phyloP scores from a whole-genome alignment of 2,113 vertebrate genomes.

The Agapornis roseicollis region DNA sequence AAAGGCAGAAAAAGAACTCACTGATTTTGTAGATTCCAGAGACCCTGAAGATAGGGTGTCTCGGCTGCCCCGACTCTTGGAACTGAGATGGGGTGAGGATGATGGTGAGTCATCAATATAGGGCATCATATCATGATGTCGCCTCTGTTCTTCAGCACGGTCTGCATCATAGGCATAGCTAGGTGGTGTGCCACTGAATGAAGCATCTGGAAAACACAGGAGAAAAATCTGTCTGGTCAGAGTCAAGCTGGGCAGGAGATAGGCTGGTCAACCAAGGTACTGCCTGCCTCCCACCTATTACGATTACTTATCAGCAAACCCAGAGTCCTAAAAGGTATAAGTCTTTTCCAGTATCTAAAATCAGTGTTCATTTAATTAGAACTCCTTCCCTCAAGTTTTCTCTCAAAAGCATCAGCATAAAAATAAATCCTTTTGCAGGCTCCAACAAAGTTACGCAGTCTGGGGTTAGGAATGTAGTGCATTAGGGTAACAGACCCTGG shows the following conservation, averaged over 20 bases:
- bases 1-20: slow-evolving; percentile 57
- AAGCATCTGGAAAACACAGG: slow-evolving; percentile 78
- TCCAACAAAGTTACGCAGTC: background rate
- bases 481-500: background rate
- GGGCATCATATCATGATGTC: slow-evolving; percentile 90
- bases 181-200: slow-evolving; percentile 84
- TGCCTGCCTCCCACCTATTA: background rate
- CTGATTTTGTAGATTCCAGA: slow-evolving; percentile 84
- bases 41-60: slow-evolving; percentile 87
- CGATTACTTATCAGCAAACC: background rate
- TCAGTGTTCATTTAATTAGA: background rate
- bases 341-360: background rate
- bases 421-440: background rate
- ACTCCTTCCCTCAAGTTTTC: background rate
- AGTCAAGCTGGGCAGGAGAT: background rate
- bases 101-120: slow-evolving; percentile 94
- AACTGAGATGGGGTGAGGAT: slow-evolving; percentile 92
- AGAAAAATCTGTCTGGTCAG: slow-evolving; percentile 15
- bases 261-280: background rate
- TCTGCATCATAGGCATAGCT: slow-evolving; percentile 82
- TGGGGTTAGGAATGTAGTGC: background rate
- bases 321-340: background rate
- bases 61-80: slow-evolving; percentile 89
- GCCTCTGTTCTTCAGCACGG: slow-evolving; percentile 87
- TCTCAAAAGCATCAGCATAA: background rate